A percentile compares a stretch with the other conserved stretches of the same genome.
phyloP scores from a whole-genome alignment of 2,797 vertebrate species.

The Tokudaia tokunoshimensis region DNA sequence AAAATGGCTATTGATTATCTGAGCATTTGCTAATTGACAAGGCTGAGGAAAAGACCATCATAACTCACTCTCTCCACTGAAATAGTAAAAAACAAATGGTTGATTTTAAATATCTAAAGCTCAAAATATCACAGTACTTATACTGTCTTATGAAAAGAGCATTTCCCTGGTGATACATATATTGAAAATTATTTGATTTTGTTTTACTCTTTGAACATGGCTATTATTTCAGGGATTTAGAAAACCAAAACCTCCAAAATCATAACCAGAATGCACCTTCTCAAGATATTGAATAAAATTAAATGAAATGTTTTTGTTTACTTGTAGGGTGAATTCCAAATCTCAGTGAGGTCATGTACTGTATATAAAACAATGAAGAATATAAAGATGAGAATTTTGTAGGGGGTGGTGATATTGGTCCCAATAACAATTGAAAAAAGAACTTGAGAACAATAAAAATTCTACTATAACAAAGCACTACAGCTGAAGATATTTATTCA shows the following conservation, averaged over 20 bases:
- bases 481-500: neutral
- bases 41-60: constrained; percentile 28
- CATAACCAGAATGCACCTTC: neutral
- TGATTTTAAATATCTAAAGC: neutral
- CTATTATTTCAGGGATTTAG: constrained; percentile 12
- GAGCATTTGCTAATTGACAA: constrained; percentile 54
- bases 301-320: neutral
- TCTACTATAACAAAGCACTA: neutral
- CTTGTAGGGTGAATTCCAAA: neutral
- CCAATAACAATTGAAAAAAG: neutral
- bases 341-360: neutral
- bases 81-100: constrained; percentile 2
- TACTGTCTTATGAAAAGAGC: neutral
- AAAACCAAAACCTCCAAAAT: constrained; percentile 32
- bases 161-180: neutral
- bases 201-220: neutral
- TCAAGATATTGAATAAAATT: constrained; percentile 40
- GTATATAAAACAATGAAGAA: neutral
- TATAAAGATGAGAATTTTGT: neutral
- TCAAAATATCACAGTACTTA: neutral
- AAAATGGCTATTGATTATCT: constrained; percentile 64
- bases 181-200: constrained; percentile 37
- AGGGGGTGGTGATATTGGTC: neutral
- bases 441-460: neutral
- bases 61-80: neutral